Evolutionary conservation across 1,140 invertebrate genomes (phyloP), one percentile per base, ranked within the genome.

Genomic region (Liolophura sinensis): DNA sequence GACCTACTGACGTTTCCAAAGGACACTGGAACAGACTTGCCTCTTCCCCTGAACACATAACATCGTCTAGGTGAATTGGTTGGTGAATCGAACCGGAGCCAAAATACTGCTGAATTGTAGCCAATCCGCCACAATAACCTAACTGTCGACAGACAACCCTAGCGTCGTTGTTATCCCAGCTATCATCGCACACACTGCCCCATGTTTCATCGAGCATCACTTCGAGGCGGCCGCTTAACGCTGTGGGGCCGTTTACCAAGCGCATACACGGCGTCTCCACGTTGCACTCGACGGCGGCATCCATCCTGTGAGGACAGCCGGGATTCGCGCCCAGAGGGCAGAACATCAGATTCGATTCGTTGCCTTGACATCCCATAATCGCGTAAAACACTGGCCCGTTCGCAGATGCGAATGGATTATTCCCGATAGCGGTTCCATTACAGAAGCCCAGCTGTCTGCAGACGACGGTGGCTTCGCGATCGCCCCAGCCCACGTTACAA

Each of bases 141-240:
- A 82, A 56, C 27, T 77, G 62, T 15, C 58, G 57, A 57, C 80
- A 82, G 22, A 70, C 73, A 40, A 82, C 78, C 24, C 50, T 54
- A 22, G 78, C 78, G 65, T 73, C 73, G 0, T 22, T 62, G 48
- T 78, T 70, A 62, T 75, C 70, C 76, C 78, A 81, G 4, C 55
- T 64, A 60, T 77, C 72, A 60, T 40, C 67, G 67, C 80, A 82
- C 27, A 82, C 74, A n/a, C 67, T 50, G 31, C 80, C 80, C 58
- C 71, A 73, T 24, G 52, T 51, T 1, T 62, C 64, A 49, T 58
- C 50, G 24, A 60, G 20, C 16, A 25, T 27, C 9, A 74, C 64
- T 62, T 74, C 72, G 15, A 74, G 52, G 16, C 68, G 71, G 24
- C 73, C 73, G 18, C 14, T 40, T 40, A 40, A 40, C 31, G 31